Conservation (phyloP, 2,797 vertebrate genomes). For the Poecilia velifera region DNA sequence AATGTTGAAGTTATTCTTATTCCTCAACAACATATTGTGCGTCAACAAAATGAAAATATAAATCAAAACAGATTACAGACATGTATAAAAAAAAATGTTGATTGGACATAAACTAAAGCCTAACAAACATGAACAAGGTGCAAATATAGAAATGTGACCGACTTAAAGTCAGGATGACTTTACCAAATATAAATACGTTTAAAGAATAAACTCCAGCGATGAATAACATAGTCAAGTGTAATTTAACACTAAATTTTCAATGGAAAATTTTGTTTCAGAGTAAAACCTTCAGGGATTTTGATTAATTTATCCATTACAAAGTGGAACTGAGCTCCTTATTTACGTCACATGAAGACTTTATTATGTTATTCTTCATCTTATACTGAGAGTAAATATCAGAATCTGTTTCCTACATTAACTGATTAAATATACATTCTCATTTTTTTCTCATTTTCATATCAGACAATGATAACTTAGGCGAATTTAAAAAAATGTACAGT, state of each 20-base stretch:
- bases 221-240: background rate
- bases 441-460: background rate
- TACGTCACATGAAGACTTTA: background rate
- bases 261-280: background rate
- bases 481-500: background rate
- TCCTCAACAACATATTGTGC: slow-evolving; percentile 11
- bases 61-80: slow-evolving; percentile 13
- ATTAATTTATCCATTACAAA: background rate
- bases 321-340: no score
- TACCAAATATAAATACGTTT: background rate
- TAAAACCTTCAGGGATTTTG: background rate
- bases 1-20: slow-evolving; percentile 7
- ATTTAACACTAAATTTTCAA: background rate
- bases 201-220: background rate
- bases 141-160: slow-evolving; percentile 33
- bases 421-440: background rate
- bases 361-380: background rate
- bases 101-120: slow-evolving; percentile 13
- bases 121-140: slow-evolving; percentile 22
- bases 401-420: background rate
- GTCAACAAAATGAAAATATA: slow-evolving; percentile 21
- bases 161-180: background rate
- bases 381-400: background rate
- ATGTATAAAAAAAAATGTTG: slow-evolving; percentile 27
- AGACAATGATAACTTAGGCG: background rate